Evolutionary conservation across 2,113 vertebrate genomes (phyloP).

Genomic region (Ranitomeya variabilis): DNA sequence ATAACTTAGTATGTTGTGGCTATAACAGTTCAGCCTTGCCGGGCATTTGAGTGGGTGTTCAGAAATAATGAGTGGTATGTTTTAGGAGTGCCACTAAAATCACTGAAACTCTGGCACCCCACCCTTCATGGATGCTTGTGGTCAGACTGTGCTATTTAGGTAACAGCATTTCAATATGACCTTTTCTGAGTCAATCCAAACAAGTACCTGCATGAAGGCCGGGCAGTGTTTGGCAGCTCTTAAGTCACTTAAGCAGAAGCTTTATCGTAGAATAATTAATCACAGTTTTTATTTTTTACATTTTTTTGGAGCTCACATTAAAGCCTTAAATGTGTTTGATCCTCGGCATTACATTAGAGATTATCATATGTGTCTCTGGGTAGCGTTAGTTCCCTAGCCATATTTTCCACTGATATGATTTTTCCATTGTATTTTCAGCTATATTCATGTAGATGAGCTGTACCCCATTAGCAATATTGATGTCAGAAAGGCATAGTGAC

Average conservation of each 20-base stretch:
- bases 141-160: neutral
- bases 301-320: neutral
- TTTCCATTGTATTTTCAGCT: neutral
- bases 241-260: neutral
- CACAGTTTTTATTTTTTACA: neutral
- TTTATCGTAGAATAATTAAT: neutral
- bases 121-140: slow-evolving; percentile 7
- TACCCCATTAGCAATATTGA: neutral
- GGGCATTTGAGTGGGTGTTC: slow-evolving; percentile 1
- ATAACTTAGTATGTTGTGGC: neutral
- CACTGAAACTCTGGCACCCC: neutral
- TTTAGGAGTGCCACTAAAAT: neutral
- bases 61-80: neutral
- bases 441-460: neutral
- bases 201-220: slow-evolving; percentile 18
- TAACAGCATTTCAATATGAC: neutral
- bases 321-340: neutral
- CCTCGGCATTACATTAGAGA: neutral
- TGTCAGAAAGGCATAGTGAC: neutral
- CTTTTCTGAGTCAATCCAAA: neutral
- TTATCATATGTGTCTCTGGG: neutral
- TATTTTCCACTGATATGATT: neutral
- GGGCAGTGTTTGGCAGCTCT: neutral
- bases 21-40: neutral
- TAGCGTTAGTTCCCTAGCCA: neutral